phyloP scores from a whole-genome alignment of 2,113 vertebrate genomes.

The Nicator chloris region DNA sequence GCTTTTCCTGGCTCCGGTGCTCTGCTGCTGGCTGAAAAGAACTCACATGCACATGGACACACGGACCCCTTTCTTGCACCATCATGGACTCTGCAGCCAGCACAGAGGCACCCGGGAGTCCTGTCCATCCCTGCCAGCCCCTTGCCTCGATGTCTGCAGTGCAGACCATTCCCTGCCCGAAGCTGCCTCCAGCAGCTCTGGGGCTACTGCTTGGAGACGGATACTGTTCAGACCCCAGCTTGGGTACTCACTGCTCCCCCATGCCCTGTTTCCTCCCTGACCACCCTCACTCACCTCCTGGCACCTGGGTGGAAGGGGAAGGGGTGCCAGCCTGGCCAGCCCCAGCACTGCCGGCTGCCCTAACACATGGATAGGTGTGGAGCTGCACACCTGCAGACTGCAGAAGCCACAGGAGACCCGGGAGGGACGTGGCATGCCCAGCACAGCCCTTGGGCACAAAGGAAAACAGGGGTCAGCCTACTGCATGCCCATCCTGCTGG shows the following conservation, averaged over 20 bases:
- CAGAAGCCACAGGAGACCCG: fast-evolving
- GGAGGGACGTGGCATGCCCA: background rate
- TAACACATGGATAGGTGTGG: fast-evolving
- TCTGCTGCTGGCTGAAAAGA: background rate
- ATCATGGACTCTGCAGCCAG: background rate
- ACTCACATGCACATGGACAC: too few relatives aligned
- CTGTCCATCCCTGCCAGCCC: fast-evolving
- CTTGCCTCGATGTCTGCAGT: fast-evolving
- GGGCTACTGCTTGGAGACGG: fast-evolving
- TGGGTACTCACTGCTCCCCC: background rate
- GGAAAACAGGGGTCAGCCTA: background rate
- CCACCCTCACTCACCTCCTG: background rate
- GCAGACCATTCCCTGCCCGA: background rate
- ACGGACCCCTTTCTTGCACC: background rate
- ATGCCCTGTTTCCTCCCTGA: background rate
- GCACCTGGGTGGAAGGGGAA: background rate
- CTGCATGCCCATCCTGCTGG: fast-evolving
- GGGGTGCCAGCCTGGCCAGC: background rate
- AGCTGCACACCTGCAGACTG: fast-evolving
- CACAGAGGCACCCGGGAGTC: background rate
- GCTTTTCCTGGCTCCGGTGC: fast-evolving
- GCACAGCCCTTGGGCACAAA: background rate
- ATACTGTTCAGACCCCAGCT: background rate
- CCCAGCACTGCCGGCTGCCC: fast-evolving
- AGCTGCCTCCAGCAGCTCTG: background rate